A percentile compares a stretch with the other conserved stretches of the same genome.
Conservation (phyloP, 2,113 vertebrate species). For the Gopherus evgoodei region DNA sequence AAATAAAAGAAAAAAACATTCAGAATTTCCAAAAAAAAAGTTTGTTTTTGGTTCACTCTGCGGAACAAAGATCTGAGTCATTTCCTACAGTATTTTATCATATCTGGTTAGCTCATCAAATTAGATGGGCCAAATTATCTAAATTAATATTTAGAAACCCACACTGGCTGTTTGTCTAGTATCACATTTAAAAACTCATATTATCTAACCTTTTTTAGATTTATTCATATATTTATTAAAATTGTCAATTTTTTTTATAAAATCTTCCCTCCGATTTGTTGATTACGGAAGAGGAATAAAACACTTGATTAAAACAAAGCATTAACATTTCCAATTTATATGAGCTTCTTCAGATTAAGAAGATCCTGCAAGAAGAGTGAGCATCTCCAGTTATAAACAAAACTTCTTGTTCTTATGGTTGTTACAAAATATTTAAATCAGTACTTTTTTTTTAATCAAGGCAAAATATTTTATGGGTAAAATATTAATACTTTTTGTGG, state of each 20-base stretch:
- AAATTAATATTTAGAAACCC: not conserved
- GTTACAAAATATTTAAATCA: not conserved
- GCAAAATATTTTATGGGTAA: fast-evolving
- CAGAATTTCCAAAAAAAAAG: not conserved
- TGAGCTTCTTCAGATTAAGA: not conserved
- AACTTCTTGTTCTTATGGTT: not conserved
- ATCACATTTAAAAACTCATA: not conserved
- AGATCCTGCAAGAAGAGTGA: not conserved
- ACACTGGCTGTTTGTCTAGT: not conserved
- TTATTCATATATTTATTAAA: not conserved
- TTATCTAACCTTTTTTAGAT: not conserved
- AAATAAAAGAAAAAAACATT: not conserved
- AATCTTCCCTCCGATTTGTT: not conserved
- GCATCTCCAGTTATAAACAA: not conserved
- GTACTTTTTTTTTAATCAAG: not conserved
- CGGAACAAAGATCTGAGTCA: not conserved
- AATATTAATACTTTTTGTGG: not conserved
- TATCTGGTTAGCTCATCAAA: not conserved
- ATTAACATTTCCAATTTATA: not conserved
- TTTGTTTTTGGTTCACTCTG: not conserved
- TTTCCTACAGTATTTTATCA: fast-evolving
- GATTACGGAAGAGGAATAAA: not conserved
- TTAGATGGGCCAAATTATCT: not conserved
- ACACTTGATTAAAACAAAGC: not conserved
- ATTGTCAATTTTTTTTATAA: not conserved